phyloP scores from a whole-genome alignment of 2,797 vertebrate genomes.

The Fundulus diaphanus region DNA sequence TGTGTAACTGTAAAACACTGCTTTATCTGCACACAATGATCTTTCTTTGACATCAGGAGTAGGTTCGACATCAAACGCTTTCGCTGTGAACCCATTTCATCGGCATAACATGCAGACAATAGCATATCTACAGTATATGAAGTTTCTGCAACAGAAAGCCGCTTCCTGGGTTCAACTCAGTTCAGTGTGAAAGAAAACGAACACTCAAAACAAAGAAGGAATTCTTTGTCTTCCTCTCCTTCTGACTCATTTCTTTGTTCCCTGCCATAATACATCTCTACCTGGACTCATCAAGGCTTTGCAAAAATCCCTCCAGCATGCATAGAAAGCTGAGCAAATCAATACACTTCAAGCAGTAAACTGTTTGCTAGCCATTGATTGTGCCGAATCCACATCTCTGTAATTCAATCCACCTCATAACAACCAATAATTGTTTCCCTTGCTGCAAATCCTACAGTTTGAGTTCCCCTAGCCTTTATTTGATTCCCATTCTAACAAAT shows the following conservation, averaged over 20 bases:
- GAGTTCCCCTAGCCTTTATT: slow-evolving; percentile 30
- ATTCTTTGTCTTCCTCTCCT: slow-evolving; percentile 37
- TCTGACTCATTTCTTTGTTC: slow-evolving; percentile 52
- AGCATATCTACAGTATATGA: slow-evolving; percentile 26
- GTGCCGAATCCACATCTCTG: slow-evolving; percentile 57
- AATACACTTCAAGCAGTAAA: slow-evolving; percentile 63
- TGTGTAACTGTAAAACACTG: slow-evolving; percentile 25
- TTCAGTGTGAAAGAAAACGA: slow-evolving; percentile 14
- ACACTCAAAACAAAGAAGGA: slow-evolving; percentile 22
- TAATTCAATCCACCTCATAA: slow-evolving; percentile 65
- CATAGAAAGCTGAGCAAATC: slow-evolving; percentile 57
- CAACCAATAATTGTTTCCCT: slow-evolving; percentile 62
- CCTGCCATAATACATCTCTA: slow-evolving; percentile 41
- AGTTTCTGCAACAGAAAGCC: slow-evolving; percentile 17
- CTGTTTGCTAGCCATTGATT: slow-evolving; percentile 63
- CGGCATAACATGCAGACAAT: slow-evolving; percentile 36
- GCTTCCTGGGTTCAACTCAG: slow-evolving; percentile 26
- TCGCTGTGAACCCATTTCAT: slow-evolving; percentile 42
- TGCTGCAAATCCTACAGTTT: slow-evolving; percentile 37
- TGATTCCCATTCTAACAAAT: slow-evolving; percentile 61
- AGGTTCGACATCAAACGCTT: slow-evolving; percentile 30
- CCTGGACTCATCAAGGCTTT: slow-evolving; percentile 46
- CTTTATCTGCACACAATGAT: slow-evolving; percentile 39
- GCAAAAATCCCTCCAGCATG: slow-evolving; percentile 45
- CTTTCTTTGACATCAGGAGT: slow-evolving; percentile 27